Evolutionary conservation across 2,797 vertebrate species (phyloP).

Genomic region (Setipinna tenuifilis): DNA sequence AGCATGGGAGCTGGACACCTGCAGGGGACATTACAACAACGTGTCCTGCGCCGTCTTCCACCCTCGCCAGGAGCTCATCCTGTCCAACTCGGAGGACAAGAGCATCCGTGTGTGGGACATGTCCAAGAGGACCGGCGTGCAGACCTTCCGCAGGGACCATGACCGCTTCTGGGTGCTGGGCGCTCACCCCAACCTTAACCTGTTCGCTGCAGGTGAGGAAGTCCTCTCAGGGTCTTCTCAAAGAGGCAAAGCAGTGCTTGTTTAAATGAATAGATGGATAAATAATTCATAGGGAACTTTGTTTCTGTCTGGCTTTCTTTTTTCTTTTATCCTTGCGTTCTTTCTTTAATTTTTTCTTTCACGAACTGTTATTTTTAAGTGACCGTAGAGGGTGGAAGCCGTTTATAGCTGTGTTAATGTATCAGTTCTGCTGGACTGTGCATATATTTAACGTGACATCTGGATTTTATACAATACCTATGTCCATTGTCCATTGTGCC

Average conservation of each 20-base stretch:
- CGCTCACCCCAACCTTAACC: conserved; percentile 96
- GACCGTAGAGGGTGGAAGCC: not conserved
- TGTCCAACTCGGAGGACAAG: conserved; percentile 98
- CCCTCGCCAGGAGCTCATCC: conserved; percentile 94
- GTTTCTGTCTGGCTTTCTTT: too few relatives aligned
- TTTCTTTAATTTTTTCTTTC: not conserved
- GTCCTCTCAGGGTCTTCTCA: too few relatives aligned
- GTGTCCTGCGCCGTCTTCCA: conserved; percentile 97
- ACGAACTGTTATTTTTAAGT: not conserved
- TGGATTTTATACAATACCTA: too few relatives aligned
- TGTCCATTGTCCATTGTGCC: too few relatives aligned
- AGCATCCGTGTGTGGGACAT: conserved; percentile 98
- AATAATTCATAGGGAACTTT: not conserved
- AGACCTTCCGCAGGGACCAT: conserved; percentile 94
- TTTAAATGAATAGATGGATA: too few relatives aligned
- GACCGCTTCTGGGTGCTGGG: conserved; percentile 98
- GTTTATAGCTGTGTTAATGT: too few relatives aligned
- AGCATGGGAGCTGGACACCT: conserved; percentile 97
- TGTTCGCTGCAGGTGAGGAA: conserved; percentile 90
- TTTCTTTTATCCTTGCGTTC: not conserved
- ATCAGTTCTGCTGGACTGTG: too few relatives aligned
- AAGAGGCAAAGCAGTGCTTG: too few relatives aligned
- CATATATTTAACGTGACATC: too few relatives aligned
- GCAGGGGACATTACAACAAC: conserved; percentile 97
- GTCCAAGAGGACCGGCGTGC: conserved; percentile 96